These are phyloP conservation scores for Neomorphus geoffroyi DNA, from an alignment of 2,797 vertebrate genomes.

Conservation along the genomic window DNA sequence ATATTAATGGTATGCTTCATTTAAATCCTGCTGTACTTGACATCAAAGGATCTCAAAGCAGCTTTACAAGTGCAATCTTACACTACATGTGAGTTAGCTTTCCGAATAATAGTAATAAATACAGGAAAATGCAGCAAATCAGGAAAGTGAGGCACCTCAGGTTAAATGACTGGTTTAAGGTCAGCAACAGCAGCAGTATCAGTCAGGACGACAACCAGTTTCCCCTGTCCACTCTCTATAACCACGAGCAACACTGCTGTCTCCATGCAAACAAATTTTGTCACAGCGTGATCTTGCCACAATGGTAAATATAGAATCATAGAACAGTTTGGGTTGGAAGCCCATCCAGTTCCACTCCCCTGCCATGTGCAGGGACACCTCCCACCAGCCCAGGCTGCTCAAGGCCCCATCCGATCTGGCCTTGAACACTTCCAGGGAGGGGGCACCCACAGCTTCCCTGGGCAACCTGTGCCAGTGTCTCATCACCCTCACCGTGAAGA, in stretches of 20 bases:
- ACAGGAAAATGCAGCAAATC: background rate
- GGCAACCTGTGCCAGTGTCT: no score
- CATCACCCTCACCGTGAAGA: no score
- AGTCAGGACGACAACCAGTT: accelerated
- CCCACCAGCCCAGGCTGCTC: no score
- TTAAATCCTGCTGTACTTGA: conserved; percentile 12
- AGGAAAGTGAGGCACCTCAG: background rate
- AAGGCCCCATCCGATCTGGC: no score
- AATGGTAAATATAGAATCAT: accelerated
- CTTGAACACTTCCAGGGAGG: no score
- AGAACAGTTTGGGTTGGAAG: no score
- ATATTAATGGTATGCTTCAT: conserved; percentile 32
- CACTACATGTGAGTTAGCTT: background rate
- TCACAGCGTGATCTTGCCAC: background rate
- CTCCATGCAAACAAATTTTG: background rate
- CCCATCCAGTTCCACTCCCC: no score
- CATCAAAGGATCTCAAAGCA: conserved; percentile 49
- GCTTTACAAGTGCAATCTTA: conserved; percentile 38
- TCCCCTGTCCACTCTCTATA: background rate
- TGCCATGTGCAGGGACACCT: no score
- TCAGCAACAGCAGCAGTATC: background rate
- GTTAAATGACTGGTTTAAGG: background rate
- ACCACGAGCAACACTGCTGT: background rate
- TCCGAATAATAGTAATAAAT: background rate
- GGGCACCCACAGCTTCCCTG: no score